Evolutionary conservation across 1,140 invertebrate species (phyloP).

Genomic region (Drosophila suzukii): DNA sequence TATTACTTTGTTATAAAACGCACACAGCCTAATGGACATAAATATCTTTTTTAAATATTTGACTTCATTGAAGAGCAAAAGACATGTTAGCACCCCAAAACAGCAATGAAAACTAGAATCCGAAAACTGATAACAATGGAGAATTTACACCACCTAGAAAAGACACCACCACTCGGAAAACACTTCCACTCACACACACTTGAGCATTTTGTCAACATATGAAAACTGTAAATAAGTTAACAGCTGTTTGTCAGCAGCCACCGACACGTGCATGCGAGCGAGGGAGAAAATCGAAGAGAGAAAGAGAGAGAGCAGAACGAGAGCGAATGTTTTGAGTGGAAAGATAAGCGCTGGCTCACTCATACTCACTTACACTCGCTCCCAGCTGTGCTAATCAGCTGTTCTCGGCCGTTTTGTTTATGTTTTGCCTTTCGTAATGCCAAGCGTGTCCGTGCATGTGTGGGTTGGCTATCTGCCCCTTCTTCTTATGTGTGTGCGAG

Average conservation of each 20-base stretch:
- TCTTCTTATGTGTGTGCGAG: slow-evolving; percentile 65
- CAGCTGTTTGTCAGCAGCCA: slow-evolving; percentile 72
- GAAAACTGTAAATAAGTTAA: slow-evolving; percentile 81
- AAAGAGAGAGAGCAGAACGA: slow-evolving; percentile 22
- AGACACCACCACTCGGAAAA: slow-evolving; percentile 31
- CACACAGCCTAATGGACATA: neutral
- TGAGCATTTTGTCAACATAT: slow-evolving; percentile 66
- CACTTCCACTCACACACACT: slow-evolving; percentile 15
- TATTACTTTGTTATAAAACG: too few species aligned
- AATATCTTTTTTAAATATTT: neutral
- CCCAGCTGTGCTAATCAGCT: slow-evolving; percentile 77
- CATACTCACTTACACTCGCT: slow-evolving; percentile 32
- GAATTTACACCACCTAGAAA: slow-evolving; percentile 20
- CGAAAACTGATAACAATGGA: slow-evolving; percentile 35
- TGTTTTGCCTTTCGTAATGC: slow-evolving; percentile 79
- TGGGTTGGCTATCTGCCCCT: slow-evolving; percentile 54
- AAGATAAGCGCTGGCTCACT: slow-evolving; percentile 21
- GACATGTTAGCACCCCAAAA: slow-evolving; percentile 16
- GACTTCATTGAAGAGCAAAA: neutral
- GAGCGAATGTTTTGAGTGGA: slow-evolving; percentile 71
- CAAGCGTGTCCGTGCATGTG: slow-evolving; percentile 19
- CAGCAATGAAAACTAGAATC: slow-evolving; percentile 17
- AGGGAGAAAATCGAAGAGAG: slow-evolving; percentile 22
- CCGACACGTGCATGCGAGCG: slow-evolving; percentile 66
- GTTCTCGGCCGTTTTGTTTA: slow-evolving; percentile 78